Conservation (phyloP, 2,888 invertebrate genomes). For the Ochlodes sylvanus region DNA sequence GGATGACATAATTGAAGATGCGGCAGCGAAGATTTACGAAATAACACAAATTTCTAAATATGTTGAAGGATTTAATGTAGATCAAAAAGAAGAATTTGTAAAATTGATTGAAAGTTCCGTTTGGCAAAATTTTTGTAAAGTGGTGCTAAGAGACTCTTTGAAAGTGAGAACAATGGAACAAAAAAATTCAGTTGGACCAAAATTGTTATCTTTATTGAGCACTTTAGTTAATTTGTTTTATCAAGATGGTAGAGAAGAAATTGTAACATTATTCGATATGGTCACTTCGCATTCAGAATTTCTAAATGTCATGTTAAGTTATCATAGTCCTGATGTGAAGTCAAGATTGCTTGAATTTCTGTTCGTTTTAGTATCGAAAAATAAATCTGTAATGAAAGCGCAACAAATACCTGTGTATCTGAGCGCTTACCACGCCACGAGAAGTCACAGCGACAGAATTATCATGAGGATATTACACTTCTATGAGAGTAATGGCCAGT, state of each 20-base stretch:
- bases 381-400: slow-evolving; percentile 86
- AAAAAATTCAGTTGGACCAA: slow-evolving; percentile 66
- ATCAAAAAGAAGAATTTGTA: slow-evolving; percentile 63
- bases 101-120: slow-evolving; percentile 73
- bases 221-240: slow-evolving; percentile 85
- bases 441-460: slow-evolving; percentile 88
- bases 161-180: slow-evolving; percentile 70
- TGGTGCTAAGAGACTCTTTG: slow-evolving; percentile 88
- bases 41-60: slow-evolving; percentile 63
- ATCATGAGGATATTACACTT: slow-evolving; percentile 87
- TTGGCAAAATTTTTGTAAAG: slow-evolving; percentile 87
- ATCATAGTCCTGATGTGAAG: slow-evolving; percentile 78
- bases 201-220: slow-evolving; percentile 83
- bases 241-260: slow-evolving; percentile 70
- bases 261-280: slow-evolving; percentile 88
- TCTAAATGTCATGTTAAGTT: slow-evolving; percentile 87
- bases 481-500: slow-evolving; percentile 88
- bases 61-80: slow-evolving; percentile 53
- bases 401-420: slow-evolving; percentile 91
- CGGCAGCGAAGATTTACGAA: slow-evolving; percentile 61
- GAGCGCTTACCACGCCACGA: slow-evolving; percentile 91
- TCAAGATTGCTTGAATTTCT: slow-evolving; percentile 88
- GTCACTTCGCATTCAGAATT: slow-evolving; percentile 91
- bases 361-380: slow-evolving; percentile 85
- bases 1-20: slow-evolving; percentile 52